Evolutionary conservation across 2,888 invertebrate species (phyloP).

Genomic region (Acholoe squamosa): DNA sequence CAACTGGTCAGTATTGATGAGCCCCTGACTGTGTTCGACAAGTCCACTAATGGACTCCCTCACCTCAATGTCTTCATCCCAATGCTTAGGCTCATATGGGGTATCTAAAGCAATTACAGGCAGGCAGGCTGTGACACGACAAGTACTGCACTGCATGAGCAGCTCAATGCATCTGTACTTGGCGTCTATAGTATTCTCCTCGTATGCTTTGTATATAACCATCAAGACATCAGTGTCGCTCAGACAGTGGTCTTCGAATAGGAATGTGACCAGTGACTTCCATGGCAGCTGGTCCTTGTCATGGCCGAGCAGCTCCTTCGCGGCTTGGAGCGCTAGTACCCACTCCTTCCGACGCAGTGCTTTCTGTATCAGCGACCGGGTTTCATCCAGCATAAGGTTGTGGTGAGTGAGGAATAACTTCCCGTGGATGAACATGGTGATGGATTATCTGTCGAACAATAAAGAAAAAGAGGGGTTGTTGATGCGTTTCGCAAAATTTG

Average conservation of each 20-base stretch:
- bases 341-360: slow-evolving; percentile 64
- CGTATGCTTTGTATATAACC: background rate
- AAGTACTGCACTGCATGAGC: slow-evolving; percentile 56
- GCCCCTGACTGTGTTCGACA: background rate
- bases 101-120: slow-evolving; percentile 66
- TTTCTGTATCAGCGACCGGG: slow-evolving; percentile 65
- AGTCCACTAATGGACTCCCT: slow-evolving; percentile 38
- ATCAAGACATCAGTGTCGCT: slow-evolving; percentile 43
- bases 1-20: slow-evolving; percentile 52
- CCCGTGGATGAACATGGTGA: slow-evolving; percentile 66
- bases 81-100: slow-evolving; percentile 62
- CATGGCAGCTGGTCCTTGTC: slow-evolving; percentile 66
- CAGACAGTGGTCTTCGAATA: slow-evolving; percentile 67
- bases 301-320: slow-evolving; percentile 64
- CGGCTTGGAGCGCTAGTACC: slow-evolving; percentile 18
- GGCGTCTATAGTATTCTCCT: background rate
- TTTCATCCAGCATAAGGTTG: slow-evolving; percentile 65
- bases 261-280: slow-evolving; percentile 62
- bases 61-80: slow-evolving; percentile 46
- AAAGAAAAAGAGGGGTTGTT: too few relatives aligned
- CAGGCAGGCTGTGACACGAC: slow-evolving; percentile 64
- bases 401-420: slow-evolving; percentile 59
- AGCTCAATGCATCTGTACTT: slow-evolving; percentile 63
- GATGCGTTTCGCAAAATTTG: too few relatives aligned
- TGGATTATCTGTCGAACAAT: background rate